These are phyloP conservation scores for Vidua chalybeata DNA, from an alignment of 2,113 vertebrate genomes.

Conservation along the genomic window DNA sequence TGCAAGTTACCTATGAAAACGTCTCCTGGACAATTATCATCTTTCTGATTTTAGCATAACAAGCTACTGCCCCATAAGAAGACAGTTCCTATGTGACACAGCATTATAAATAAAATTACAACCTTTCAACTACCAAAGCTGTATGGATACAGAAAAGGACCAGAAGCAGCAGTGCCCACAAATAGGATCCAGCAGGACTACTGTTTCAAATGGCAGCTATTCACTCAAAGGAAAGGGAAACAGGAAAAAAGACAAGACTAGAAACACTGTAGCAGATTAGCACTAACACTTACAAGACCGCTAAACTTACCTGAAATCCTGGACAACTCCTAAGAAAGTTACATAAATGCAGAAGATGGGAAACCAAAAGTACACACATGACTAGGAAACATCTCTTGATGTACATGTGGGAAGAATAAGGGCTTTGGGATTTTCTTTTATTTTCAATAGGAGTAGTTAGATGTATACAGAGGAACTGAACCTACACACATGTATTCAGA, in stretches of 20 bases:
- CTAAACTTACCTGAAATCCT: neutral
- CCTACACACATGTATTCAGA: neutral
- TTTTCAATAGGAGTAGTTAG: neutral
- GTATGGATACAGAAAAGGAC: neutral
- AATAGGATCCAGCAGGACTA: neutral
- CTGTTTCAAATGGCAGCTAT: neutral
- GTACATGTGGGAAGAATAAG: neutral
- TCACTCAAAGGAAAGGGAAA: neutral
- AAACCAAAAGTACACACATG: neutral
- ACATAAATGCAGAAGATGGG: neutral
- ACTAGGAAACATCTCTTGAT: neutral
- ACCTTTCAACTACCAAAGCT: neutral
- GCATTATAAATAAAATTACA: neutral
- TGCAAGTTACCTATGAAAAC: neutral
- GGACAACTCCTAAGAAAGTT: neutral
- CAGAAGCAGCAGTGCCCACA: neutral
- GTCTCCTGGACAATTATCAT: neutral
- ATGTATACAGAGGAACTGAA: neutral
- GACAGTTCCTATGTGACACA: neutral
- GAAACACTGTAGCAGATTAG: neutral
- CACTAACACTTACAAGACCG: neutral
- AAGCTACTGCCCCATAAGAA: neutral
- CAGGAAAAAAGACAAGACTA: neutral
- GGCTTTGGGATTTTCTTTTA: neutral
- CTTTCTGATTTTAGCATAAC: neutral